A percentile compares a stretch with the other conserved stretches of the same genome.
These are phyloP conservation scores for Boleophthalmus pectinirostris DNA, from an alignment of 2,113 vertebrate genomes.

Conservation along the genomic window DNA sequence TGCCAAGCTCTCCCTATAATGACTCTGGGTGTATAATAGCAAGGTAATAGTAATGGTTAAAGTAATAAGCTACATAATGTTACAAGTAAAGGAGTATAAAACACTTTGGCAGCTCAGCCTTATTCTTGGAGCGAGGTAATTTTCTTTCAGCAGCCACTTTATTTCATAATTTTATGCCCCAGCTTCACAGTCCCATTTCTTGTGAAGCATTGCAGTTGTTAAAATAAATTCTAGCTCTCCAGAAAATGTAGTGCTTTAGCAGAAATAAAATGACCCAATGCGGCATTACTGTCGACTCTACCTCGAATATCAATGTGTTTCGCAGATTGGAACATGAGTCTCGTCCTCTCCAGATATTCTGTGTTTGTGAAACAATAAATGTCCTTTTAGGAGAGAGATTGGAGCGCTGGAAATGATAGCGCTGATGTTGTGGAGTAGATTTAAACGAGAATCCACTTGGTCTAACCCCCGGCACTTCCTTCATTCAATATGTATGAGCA, in stretches of 20 bases:
- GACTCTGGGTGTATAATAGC: slow-evolving; percentile 53
- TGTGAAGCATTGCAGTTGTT: slow-evolving; percentile 41
- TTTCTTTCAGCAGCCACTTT: slow-evolving; percentile 35
- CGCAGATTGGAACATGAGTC: slow-evolving; percentile 30
- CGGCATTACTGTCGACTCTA: slow-evolving; percentile 23
- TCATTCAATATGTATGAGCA: slow-evolving; percentile 59
- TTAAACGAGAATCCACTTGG: slow-evolving; percentile 67
- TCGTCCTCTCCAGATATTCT: slow-evolving; percentile 17
- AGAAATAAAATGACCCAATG: slow-evolving; percentile 37
- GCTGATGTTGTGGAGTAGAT: slow-evolving; percentile 57
- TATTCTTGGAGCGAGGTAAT: slow-evolving; percentile 47
- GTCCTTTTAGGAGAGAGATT: slow-evolving; percentile 37
- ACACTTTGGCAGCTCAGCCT: slow-evolving; percentile 31
- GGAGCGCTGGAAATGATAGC: slow-evolving; percentile 50
- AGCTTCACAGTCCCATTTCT: slow-evolving; percentile 19
- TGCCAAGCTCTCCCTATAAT: slow-evolving; percentile 58
- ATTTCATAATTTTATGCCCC: slow-evolving; percentile 42
- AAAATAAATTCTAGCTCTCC: slow-evolving; percentile 31
- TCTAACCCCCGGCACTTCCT: slow-evolving; percentile 49
- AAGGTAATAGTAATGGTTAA: slow-evolving; percentile 53
- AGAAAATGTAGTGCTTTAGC: slow-evolving; percentile 35
- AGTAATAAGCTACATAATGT: slow-evolving; percentile 65
- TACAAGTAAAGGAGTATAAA: slow-evolving; percentile 54
- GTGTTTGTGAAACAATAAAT: slow-evolving; percentile 43
- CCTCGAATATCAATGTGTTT: slow-evolving; percentile 20